These are phyloP conservation scores for Sycophaga agraensis DNA, from an alignment of 1,140 invertebrate genomes.

Conservation along the genomic window DNA sequence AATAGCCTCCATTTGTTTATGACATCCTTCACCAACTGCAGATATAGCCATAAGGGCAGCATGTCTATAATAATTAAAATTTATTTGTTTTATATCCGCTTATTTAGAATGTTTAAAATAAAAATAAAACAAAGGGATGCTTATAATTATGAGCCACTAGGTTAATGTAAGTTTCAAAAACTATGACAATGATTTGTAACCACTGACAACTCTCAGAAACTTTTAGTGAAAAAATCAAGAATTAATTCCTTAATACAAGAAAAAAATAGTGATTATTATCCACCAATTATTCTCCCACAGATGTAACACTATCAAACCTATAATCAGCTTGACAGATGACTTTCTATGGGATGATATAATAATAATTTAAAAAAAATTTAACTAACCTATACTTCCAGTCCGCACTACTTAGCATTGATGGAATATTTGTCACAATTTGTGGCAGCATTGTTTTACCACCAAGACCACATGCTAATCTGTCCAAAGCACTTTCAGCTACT, in stretches of 20 bases:
- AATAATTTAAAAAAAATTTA: constrained; percentile 5
- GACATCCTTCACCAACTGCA: constrained; percentile 96
- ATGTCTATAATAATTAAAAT: constrained; percentile 63
- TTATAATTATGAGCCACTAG: too few relatives aligned
- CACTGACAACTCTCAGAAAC: constrained; percentile 41
- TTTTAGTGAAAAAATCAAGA: constrained; percentile 32
- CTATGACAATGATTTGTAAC: background rate
- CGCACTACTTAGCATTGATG: constrained; percentile 80
- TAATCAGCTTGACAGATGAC: constrained; percentile 21
- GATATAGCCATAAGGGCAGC: constrained; percentile 98
- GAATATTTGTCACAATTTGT: constrained; percentile 82
- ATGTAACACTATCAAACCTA: constrained; percentile 47
- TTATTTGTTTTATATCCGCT: background rate
- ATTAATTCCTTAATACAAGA: constrained; percentile 42
- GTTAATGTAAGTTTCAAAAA: background rate
- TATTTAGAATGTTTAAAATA: too few relatives aligned
- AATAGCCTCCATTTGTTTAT: constrained; percentile 96
- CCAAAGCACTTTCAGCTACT: constrained; percentile 93
- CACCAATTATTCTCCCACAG: constrained; percentile 44
- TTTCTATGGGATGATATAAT: background rate
- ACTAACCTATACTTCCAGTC: constrained; percentile 74
- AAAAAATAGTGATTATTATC: constrained; percentile 26
- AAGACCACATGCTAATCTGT: constrained; percentile 92
- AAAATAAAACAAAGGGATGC: too few relatives aligned
- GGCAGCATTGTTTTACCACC: constrained; percentile 95